Evolutionary conservation across 2,113 vertebrate genomes (phyloP).

Genomic region (Cranoglanis bouderius): DNA sequence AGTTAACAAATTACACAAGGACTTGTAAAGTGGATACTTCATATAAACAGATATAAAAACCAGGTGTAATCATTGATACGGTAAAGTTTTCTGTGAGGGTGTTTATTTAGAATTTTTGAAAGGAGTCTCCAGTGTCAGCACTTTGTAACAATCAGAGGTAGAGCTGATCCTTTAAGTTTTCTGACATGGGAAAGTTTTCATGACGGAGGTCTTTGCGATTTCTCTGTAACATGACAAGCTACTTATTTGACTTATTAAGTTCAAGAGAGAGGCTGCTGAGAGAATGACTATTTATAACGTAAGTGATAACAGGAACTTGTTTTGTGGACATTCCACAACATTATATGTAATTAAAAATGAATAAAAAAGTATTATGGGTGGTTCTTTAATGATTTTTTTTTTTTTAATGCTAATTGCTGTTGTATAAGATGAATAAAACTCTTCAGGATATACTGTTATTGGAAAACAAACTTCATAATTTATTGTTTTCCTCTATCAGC

Average conservation of each 20-base stretch:
- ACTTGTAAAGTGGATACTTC: background rate
- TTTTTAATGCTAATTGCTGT: background rate
- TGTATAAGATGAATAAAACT: background rate
- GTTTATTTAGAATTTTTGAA: background rate
- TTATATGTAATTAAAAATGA: background rate
- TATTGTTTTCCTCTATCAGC: background rate
- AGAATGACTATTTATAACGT: background rate
- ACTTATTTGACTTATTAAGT: background rate
- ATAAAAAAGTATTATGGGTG: background rate
- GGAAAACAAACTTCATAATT: background rate
- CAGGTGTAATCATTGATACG: background rate
- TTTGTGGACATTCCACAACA: background rate
- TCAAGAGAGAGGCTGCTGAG: background rate
- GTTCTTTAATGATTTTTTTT: background rate
- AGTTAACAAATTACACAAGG: background rate
- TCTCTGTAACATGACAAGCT: background rate
- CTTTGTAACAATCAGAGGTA: background rate
- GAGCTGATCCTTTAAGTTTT: background rate
- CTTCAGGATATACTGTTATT: background rate
- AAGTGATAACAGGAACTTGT: background rate
- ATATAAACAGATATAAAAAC: background rate
- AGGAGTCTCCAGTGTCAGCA: background rate
- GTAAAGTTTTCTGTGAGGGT: background rate
- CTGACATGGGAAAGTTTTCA: background rate
- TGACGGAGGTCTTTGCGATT: background rate